Percentiles rank a stretch among this genome's conserved stretches.
Evolutionary conservation across 2,797 vertebrate species (phyloP).

Genomic region (Dipus sagitta): DNA sequence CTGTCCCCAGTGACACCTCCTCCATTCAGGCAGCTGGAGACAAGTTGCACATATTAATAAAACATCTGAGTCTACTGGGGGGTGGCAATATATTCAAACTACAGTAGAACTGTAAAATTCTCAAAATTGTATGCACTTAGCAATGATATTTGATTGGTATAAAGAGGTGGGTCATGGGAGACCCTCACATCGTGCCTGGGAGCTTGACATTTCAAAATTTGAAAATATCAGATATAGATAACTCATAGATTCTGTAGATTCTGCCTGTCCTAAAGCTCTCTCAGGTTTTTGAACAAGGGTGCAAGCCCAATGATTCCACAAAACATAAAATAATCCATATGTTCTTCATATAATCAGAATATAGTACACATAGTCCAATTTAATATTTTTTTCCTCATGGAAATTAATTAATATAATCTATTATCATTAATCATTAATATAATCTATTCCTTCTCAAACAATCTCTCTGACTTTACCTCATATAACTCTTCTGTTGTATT

Average conservation of each 20-base stretch:
- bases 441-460: neutral
- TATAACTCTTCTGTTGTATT: neutral
- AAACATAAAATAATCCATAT: conserved; percentile 15
- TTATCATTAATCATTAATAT: too few relatives aligned
- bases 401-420: too few relatives aligned
- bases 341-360: neutral
- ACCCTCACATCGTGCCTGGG: neutral
- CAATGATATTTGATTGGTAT: neutral
- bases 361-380: neutral
- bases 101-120: too few relatives aligned
- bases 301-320: conserved; percentile 12
- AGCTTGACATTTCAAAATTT: neutral
- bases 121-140: neutral
- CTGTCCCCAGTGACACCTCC: too few relatives aligned
- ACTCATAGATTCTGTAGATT: neutral
- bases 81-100: too few relatives aligned
- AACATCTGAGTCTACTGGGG: too few relatives aligned
- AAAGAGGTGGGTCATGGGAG: neutral
- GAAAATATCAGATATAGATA: conserved; percentile 26
- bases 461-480: neutral
- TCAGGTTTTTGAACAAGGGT: conserved; percentile 50
- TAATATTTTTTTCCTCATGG: neutral
- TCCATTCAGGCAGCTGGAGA: too few relatives aligned
- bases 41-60: too few relatives aligned
- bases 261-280: conserved; percentile 13